Conservation (phyloP, 2,113 vertebrate species). For the Chaetodon trifascialis region DNA sequence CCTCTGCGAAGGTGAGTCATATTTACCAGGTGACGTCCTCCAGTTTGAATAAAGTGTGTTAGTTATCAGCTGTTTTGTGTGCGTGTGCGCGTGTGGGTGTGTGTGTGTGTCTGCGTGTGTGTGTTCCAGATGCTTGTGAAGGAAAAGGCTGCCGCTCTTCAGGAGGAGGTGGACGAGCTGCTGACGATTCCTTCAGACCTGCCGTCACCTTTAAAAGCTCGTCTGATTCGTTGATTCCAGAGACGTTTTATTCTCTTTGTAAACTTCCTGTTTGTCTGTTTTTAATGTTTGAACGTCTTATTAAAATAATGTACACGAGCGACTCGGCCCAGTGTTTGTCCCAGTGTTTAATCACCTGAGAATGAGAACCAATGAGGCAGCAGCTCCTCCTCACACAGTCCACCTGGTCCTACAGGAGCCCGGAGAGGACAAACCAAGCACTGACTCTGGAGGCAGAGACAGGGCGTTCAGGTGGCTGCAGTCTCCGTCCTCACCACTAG, state of each 20-base stretch:
- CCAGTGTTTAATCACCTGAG: no score
- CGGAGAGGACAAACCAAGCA: no score
- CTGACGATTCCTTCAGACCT: slow-evolving; percentile 86
- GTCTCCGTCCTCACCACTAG: no score
- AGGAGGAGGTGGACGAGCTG: slow-evolving; percentile 93
- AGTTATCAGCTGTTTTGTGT: background rate
- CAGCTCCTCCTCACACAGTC: no score
- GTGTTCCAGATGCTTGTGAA: slow-evolving; percentile 92
- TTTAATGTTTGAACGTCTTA: slow-evolving; percentile 11
- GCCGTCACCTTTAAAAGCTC: slow-evolving; percentile 58
- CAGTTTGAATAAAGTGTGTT: background rate
- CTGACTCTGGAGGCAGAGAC: no score
- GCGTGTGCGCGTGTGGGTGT: no score
- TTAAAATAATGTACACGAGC: slow-evolving; percentile 28
- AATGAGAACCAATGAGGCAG: no score
- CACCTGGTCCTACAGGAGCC: no score
- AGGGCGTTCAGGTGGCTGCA: no score
- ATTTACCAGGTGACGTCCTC: no score
- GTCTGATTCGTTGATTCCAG: background rate
- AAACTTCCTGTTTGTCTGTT: background rate
- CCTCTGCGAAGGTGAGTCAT: slow-evolving; percentile 91
- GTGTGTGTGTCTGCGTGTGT: no score
- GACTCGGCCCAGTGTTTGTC: background rate
- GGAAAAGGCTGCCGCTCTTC: slow-evolving; percentile 94
- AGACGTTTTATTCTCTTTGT: slow-evolving; percentile 23